Percentiles rank a stretch among this genome's conserved stretches.
These are phyloP conservation scores for Pandion haliaetus DNA, from an alignment of 2,113 vertebrate species.

Conservation along the genomic window DNA sequence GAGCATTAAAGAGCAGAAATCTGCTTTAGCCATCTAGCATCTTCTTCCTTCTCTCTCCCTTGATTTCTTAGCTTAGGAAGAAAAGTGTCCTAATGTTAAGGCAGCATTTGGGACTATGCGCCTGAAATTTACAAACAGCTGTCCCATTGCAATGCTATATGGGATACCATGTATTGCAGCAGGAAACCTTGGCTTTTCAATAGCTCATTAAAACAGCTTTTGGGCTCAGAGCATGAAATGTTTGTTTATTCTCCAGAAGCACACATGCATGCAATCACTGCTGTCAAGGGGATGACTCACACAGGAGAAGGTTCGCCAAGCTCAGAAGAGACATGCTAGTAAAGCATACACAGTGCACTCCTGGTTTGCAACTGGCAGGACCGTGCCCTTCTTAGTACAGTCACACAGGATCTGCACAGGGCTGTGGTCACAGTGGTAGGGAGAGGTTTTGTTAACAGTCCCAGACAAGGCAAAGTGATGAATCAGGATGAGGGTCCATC, in stretches of 20 bases:
- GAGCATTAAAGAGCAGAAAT: neutral
- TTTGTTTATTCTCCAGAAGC: neutral
- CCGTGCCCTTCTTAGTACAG: neutral
- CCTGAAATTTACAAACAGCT: neutral
- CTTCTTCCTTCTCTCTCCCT: neutral
- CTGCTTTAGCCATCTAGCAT: neutral
- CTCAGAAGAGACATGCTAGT: neutral
- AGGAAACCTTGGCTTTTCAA: neutral
- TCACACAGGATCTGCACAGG: neutral
- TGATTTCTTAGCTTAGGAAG: neutral
- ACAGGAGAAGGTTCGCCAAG: neutral
- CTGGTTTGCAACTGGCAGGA: neutral
- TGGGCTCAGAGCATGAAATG: neutral
- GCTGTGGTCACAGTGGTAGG: neutral
- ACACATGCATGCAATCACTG: neutral
- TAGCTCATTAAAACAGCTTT: neutral
- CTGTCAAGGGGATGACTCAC: neutral
- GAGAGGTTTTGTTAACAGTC: neutral
- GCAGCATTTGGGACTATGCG: neutral
- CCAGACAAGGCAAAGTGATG: neutral
- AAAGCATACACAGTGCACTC: neutral
- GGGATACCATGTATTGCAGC: neutral
- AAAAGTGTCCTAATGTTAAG: neutral
- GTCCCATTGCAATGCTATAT: neutral
- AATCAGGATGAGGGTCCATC: neutral